Percentiles rank a stretch among this genome's conserved stretches.
phyloP scores from a whole-genome alignment of 2,888 invertebrate genomes.

The Acrocyrtus sp. region DNA sequence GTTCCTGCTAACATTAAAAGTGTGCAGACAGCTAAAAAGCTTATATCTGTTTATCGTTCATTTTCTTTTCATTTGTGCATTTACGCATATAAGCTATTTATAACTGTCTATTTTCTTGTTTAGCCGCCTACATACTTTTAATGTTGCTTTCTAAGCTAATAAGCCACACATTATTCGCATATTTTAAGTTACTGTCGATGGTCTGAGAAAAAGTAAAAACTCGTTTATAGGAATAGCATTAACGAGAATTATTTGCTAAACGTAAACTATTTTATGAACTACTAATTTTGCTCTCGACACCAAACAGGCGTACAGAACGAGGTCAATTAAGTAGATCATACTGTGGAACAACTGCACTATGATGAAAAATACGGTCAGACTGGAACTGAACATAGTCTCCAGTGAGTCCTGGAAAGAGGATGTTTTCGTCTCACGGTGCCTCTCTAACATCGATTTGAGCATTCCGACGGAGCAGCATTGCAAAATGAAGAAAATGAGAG shows the following conservation, averaged over 20 bases:
- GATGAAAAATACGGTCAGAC: conserved; percentile 55
- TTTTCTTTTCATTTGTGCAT: conserved; percentile 45
- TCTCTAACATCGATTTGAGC: conserved; percentile 42
- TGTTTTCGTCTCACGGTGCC: conserved; percentile 24
- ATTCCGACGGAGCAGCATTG: conserved; percentile 46
- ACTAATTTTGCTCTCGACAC: conserved; percentile 48
- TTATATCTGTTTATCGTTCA: no score
- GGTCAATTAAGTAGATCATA: conserved; percentile 50
- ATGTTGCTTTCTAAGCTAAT: conserved; percentile 41
- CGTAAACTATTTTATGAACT: conserved; percentile 52
- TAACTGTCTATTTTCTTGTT: conserved; percentile 27
- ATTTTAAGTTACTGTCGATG: no score
- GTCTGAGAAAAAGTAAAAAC: conserved; percentile 19
- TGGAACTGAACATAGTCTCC: conserved; percentile 46
- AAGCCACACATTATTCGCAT: background rate
- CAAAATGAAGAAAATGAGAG: conserved; percentile 45
- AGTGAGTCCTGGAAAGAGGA: conserved; percentile 37
- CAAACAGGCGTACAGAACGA: conserved; percentile 50
- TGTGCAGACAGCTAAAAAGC: no score
- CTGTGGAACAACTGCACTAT: conserved; percentile 50
- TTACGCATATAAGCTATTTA: conserved; percentile 38
- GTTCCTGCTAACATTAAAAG: no score
- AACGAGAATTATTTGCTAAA: conserved; percentile 6
- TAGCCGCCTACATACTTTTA: conserved; percentile 5
- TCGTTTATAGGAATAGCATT: conserved; percentile 3